Evolutionary conservation across 2,888 invertebrate genomes (phyloP), one percentile per base, ranked within the genome.

Genomic region (Caenorhabditis afra): DNA sequence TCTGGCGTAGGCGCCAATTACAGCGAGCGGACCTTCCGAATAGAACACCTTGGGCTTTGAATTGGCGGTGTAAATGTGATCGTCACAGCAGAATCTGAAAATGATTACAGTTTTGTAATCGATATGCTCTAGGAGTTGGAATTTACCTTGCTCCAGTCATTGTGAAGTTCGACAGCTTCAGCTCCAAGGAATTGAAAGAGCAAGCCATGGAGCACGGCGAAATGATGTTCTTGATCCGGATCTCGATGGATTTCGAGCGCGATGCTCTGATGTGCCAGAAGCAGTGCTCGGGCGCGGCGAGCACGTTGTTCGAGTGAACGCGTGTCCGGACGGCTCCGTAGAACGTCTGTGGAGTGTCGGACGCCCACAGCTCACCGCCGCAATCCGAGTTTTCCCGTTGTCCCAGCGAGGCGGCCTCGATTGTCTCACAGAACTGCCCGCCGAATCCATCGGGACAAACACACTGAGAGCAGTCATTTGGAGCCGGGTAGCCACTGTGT

Each of bases 391-490:
- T 79, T 0, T 39, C 68, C 12, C 37, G 22, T 37, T 75, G 79
- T 1, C 86, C 87, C 18, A 86, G 81, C 10, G 79, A 59, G 5
- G 85, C 64, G 10, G 64, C 44, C 52, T 86, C 82, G 8, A 85
- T 79, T 1, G 78, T 65, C 18, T 84, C 81, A 59, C 88, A 88
- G 18, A 59, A 70, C 3, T 50, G 52, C 1, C 88, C 88, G 14
- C 81, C 80, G 44, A 87, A 85, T 0, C 88, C 88, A 29, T 76
- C 76, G 2, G 88, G 88, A 45, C 88, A 88, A 4, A 83, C 58
- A 52, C 88, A 88, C 35, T 64, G 62, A 14, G 66, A 59, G 58
- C 88, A 88, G 55, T 87, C 81, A 50, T 84, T 85, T 1, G 88
- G 88, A 20, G 85, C 74, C 18, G 75, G 81, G 37, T 80, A 84